Base-by-base conservation (phyloP, 23 tunicate genomes). In the Diplosoma virens region DNA sequence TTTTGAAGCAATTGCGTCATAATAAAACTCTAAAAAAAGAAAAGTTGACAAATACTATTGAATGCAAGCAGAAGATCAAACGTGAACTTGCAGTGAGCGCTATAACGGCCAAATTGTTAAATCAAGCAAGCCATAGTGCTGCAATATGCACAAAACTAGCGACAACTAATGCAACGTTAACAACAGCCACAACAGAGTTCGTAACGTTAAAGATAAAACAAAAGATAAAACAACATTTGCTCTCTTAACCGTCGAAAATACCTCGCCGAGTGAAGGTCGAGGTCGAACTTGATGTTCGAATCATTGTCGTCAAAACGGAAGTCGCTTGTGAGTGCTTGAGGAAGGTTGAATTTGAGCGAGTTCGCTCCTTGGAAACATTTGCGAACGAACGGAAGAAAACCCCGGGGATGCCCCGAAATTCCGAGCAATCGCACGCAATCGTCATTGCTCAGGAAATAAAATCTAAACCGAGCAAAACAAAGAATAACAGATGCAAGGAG, bases 381-480 rank as follows among this genome's bases (percentile, higher is more conserved):
- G 25, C 80, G 73, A 32, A 92, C 81, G 50, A 50, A 92, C 1
- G 93, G 97, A 1, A 85, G 33, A 21, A 83, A 60, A 1, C 65
- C 82, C 22, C 35, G 66, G 25, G 97, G 97, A 26, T 92, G 91
- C 16, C 92, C 55, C 24, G 97, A 80, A 20, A 92, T 70, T 16
- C 93, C 90, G 26, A 92, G 81, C 36, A 92, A 47, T 1, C 79
- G 76, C 22, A 85, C 79, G 67, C 87, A 85, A 47, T 82, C 92
- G 0, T 80, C 97, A 77, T 92, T 92, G 53, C 91, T 66, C 24
- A 92, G 76, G 61, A 85, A 92, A 50, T 77, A 92, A 59, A 92
- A 30, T 48, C 97, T 92, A 26, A 58, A 69, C 32, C 30, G 52
- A 47, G 29, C 6, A 66, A 66, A 9, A 11, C 16, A 45, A 45